Evolutionary conservation across 2,888 invertebrate species (phyloP), one percentile per base, ranked within the genome.

Genomic region (Melikaiella ostensackeni): DNA sequence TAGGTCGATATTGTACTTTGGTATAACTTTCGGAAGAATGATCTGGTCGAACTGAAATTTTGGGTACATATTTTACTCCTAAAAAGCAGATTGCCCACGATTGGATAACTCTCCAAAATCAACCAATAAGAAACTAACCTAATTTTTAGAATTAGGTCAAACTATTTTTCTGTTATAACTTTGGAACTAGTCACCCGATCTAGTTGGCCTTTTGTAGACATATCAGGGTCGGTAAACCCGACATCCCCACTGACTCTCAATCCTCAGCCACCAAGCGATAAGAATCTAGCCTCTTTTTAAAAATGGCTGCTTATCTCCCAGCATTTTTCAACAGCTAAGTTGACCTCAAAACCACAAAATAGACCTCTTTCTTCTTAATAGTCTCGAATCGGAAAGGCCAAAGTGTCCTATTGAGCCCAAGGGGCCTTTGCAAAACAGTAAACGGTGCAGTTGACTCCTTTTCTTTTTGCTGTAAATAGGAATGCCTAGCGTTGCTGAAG

Each of bases 401-500:
- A 21, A 38, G 38, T 5, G 4, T 38, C 13, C 11, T 2, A 64
- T 21, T 64, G 21, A 24, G 7, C 24, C 35, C 24, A 1, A 38
- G 24, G 13, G 5, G 64, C 64, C 38, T 21, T 64, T 38, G 13
- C 16, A 30, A 30, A 70, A 33, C 2, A 19, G n/a, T 70, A 50
- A 70, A 70, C 46, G 70, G 27, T 24, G 19, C 66, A 42, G 66
- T 70, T 70, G 19, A 50, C 46, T 46, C 11, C 30, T 30, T 4
- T 30, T 50, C 50, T n/a, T 50, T 19, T 50, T 50, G n/a, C 50
- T 50, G 70, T 50, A 70, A 70, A 33, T 50, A 50, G 11, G n/a
- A 70, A 70, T 70, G 70, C 70, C 46, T 50, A 27, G 50, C 50
- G 30, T 33, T 70, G 50, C 35, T 74, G 8, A 50, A 63, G 64